These are phyloP conservation scores for Ophioderma brevispina DNA, from an alignment of 35 echinoderm and acorn worm genomes.

Conservation along the genomic window DNA sequence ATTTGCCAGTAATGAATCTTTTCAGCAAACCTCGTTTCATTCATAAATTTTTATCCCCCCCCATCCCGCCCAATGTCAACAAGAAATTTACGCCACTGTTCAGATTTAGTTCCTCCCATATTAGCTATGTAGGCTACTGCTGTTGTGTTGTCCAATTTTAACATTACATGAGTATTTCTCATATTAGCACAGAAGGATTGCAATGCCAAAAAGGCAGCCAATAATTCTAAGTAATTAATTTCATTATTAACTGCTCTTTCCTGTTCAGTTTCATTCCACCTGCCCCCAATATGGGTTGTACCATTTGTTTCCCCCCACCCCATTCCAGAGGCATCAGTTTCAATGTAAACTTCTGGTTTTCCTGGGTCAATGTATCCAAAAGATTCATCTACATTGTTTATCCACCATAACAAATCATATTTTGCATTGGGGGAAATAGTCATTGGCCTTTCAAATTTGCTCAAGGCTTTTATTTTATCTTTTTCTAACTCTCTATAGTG, in stretches of 20 bases:
- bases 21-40: too few species aligned
- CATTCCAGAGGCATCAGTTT: conserved; percentile 45
- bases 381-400: conserved; percentile 9
- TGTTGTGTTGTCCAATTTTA: conserved; percentile 61
- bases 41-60: too few species aligned
- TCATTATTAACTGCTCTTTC: not conserved
- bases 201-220: conserved; percentile 36
- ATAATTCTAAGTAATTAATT: conserved; percentile 60
- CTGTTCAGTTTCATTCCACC: conserved; percentile 54
- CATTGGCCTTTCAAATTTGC: conserved; percentile 57
- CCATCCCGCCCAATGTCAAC: too few species aligned
- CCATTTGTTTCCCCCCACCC: conserved; percentile 74
- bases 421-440: conserved; percentile 36
- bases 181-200: conserved; percentile 53
- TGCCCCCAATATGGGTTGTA: conserved; percentile 6
- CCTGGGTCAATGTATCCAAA: not conserved
- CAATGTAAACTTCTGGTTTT: conserved; percentile 43
- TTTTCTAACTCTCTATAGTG: conserved; percentile 64
- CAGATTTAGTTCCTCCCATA: conserved; percentile 68
- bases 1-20: too few species aligned
- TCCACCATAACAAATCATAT: conserved; percentile 68
- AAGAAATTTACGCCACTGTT: too few species aligned
- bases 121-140: conserved; percentile 68
- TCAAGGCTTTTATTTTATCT: conserved; percentile 57
- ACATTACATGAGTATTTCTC: conserved; percentile 38